Base-by-base conservation (phyloP, 2,888 invertebrate species). In the Gibbula magus region DNA sequence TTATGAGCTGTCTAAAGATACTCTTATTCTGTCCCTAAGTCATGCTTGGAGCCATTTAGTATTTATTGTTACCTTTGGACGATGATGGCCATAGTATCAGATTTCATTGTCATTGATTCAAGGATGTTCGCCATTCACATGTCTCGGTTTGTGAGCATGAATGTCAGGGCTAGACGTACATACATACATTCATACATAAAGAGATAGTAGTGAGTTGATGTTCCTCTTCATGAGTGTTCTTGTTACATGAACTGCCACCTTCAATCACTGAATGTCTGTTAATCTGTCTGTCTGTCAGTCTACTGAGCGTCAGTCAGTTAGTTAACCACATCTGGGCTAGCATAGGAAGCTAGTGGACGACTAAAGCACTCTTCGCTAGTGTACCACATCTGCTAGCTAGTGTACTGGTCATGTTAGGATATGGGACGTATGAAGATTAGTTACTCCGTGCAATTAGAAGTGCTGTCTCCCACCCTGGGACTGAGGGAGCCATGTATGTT, bases 31-130 rank as follows among this genome's bases (percentile, higher is more conserved):
- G 29, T 32, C 20, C 70, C 70, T 70, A 35, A 39, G 10, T 32
- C 39, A 35, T 35, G 29, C 70, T 70, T 70, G 70, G 70, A 70
- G 35, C 29, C 39, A 32, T 35, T 70, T 70, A 70, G 70, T 70
- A 70, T 70, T 70, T 70, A 70, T 70, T 70, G 70, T 70, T 70
- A 70, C 70, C 29, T 70, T 35, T 56, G 32, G 45, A 45, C 35
- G 35, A 70, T 13, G 20, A 70, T 32, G 39, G 35, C 35, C 13
- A 35, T 70, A 32, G 70, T 70, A 35, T 70, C 70, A 29, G 70
- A 70, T 70, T 35, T 70, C 70, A 70, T 56, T 20, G 25, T 56
- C 22, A 56, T 25, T 20, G 5, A 22, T 70, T 70, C 70, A 70
- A 70, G 70, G 16, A 70, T 70, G 35, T 70, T 70, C 13, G 45